Conservation (phyloP, 2,113 vertebrate genomes). For the Isurus oxyrinchus region DNA sequence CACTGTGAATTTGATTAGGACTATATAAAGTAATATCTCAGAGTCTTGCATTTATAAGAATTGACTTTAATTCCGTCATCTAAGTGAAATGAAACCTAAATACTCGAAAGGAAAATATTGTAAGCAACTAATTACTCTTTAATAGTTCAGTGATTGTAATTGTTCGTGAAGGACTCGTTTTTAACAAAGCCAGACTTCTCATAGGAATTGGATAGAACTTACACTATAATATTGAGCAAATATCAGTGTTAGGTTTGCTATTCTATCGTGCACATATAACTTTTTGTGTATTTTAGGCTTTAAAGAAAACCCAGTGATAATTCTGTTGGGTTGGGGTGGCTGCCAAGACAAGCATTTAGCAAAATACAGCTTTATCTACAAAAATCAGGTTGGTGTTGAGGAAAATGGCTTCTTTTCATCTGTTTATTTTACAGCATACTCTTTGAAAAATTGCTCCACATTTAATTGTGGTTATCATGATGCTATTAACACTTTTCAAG, state of each 20-base stretch:
- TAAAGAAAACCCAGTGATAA: conserved; percentile 70
- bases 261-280: neutral
- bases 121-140: neutral
- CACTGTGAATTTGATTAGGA: neutral
- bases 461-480: neutral
- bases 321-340: conserved; percentile 92
- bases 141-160: neutral
- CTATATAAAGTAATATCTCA: neutral
- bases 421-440: neutral
- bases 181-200: neutral
- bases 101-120: neutral
- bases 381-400: conserved; percentile 66
- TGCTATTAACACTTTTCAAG: neutral
- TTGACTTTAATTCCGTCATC: neutral
- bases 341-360: conserved; percentile 80
- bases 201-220: neutral
- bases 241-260: neutral
- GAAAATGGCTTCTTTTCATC: neutral
- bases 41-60: neutral
- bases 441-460: neutral
- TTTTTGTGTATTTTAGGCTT: conserved; percentile 5
- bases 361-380: conserved; percentile 90
- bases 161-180: neutral
- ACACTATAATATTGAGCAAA: neutral
- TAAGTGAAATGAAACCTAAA: neutral